These are phyloP conservation scores for Geodia barretti DNA, from an alignment of 37 sponge, comb jelly and placozoan species.

Conservation along the genomic window DNA sequence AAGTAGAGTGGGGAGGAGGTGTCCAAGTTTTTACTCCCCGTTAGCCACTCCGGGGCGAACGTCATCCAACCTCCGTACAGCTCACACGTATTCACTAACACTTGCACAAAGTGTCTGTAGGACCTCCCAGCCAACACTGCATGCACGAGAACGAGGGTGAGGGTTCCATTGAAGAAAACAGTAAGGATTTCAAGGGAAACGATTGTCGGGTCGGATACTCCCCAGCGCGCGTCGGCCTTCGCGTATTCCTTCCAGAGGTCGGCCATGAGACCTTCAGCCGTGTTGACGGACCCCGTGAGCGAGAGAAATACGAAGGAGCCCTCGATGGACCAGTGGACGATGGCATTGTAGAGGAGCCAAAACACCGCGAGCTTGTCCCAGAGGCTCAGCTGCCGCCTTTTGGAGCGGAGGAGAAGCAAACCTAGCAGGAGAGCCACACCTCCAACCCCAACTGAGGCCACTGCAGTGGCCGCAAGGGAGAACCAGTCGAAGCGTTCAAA, in stretches of 20 bases:
- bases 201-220: slow-evolving; percentile 64
- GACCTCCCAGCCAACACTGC: slow-evolving; percentile 43
- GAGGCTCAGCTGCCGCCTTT: too few species aligned
- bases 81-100: slow-evolving; percentile 67
- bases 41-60: slow-evolving; percentile 81
- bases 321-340: too few species aligned
- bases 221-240: slow-evolving; percentile 72
- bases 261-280: not conserved
- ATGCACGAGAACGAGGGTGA: slow-evolving; percentile 60
- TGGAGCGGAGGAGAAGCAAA: too few species aligned
- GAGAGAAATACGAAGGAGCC: too few species aligned
- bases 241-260: slow-evolving; percentile 72
- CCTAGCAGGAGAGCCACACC: too few species aligned
- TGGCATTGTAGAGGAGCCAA: too few species aligned
- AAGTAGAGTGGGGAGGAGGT: slow-evolving; percentile 62
- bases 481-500: too few species aligned
- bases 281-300: too few species aligned
- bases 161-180: slow-evolving; percentile 47
- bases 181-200: slow-evolving; percentile 75
- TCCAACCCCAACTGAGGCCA: too few species aligned
- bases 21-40: slow-evolving; percentile 56
- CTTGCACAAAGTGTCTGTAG: slow-evolving; percentile 70
- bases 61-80: slow-evolving; percentile 93
- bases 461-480: too few species aligned
- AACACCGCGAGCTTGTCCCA: too few species aligned